Base-by-base conservation (phyloP, 2,888 invertebrate genomes). In the Archaeoteleia sp. region DNA sequence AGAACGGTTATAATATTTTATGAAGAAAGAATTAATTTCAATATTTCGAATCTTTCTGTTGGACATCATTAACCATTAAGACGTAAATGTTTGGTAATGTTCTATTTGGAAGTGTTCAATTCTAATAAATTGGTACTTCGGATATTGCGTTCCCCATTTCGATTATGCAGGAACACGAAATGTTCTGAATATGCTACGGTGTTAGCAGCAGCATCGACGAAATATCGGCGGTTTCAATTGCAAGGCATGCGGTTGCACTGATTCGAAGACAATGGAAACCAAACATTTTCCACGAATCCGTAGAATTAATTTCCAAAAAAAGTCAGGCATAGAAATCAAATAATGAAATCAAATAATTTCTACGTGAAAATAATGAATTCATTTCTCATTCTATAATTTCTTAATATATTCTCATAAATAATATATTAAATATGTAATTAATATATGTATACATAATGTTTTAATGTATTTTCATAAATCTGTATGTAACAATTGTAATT, bases 191-290 rank as follows among this genome's bases (percentile, higher is more conserved):
- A 53, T 34, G 40, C 17, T 40, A 20, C 9, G 30, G 13, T 14
- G 14, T 34, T 51, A 32, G 53, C 14, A 42, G 32, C 10, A 8
- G 40, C 27, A 51, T 53, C 20, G 42, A 53, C 14, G 23, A 39
- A 53, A 53, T 34, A 53, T 53, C 25, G 42, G 34, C 15, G 40
- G 39, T 39, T 39, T 39, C 45, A 32, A 32, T 45, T 45, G 45
- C 45, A 45, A 45, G 30, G 20, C 32, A 45, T 32, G 45, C 45
- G 45, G 45, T 45, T 45, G 32, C 32, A 30, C 30, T 45, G 45
- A 45, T 32, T 45, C 45, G 32, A 20, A 39, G 49, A 49, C 29
- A 39, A 49, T 49, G 29, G 29, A 27, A 37, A 12, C 13, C 12
- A 27, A 45, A 49, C 29, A 17, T 49, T 49, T 49, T 37, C 8